Evolutionary conservation across 2,113 vertebrate genomes (phyloP).

Genomic region (Campylomormyrus tamandua): DNA sequence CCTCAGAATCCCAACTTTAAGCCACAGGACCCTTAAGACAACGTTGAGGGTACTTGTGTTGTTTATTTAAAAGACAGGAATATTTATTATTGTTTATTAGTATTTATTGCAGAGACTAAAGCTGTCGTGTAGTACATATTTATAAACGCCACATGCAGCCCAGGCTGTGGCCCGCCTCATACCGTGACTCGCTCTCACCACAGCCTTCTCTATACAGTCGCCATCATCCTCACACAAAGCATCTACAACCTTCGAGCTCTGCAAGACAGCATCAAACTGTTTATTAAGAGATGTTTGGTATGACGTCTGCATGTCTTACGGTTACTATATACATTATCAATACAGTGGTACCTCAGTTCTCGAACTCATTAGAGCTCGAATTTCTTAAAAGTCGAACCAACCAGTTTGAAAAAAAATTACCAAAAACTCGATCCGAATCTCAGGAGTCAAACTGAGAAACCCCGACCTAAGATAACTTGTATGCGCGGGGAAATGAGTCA

Average conservation of each 20-base stretch:
- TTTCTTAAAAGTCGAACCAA: no score
- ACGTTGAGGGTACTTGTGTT: neutral
- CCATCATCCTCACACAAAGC: constrained; percentile 63
- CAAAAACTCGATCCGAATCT: no score
- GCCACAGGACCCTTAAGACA: neutral
- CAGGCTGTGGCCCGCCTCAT: constrained; percentile 27
- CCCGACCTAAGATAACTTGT: no score
- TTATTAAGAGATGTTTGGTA: neutral
- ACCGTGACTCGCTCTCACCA: constrained; percentile 63
- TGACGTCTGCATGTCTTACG: neutral
- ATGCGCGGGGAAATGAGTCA: no score
- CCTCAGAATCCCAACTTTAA: neutral
- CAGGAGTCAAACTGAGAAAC: no score
- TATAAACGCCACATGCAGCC: neutral
- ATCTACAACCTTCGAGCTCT: constrained; percentile 70
- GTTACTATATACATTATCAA: neutral
- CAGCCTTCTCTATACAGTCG: constrained; percentile 73
- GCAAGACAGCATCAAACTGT: constrained; percentile 5
- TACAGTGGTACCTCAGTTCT: no score
- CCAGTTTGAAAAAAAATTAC: no score
- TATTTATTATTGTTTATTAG: neutral
- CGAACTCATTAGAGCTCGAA: no score
- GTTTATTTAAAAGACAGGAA: neutral
- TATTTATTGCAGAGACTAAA: neutral
- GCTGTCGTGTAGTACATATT: neutral